Conservation (phyloP, 2,888 invertebrate genomes). For the Meganola albula region DNA sequence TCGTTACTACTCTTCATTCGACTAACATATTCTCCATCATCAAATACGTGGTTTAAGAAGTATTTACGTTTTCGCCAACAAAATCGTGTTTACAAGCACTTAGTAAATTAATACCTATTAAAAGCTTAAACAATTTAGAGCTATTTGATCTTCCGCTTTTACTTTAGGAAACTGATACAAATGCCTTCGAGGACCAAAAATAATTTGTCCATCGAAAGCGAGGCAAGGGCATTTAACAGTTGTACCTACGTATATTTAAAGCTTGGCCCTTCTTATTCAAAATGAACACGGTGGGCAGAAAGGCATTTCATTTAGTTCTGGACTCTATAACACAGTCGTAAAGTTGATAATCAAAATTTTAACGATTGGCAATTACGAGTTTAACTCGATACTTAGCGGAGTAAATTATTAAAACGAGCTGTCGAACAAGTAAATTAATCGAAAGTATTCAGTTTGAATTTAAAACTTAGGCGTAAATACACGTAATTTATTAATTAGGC, state of each 20-base stretch:
- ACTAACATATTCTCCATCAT: constrained; percentile 30
- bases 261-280: constrained; percentile 35
- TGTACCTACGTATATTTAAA: constrained; percentile 53
- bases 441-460: constrained; percentile 60
- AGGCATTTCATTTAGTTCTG: constrained; percentile 18
- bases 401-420: constrained; percentile 61
- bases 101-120: constrained; percentile 39
- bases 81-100: too few species aligned
- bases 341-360: constrained; percentile 32
- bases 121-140: constrained; percentile 36
- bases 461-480: constrained; percentile 36
- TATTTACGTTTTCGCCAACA: too few species aligned
- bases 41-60: too few species aligned
- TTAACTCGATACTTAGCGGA: constrained; percentile 35
- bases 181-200: constrained; percentile 39
- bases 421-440: constrained; percentile 62
- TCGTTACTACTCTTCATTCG: constrained; percentile 62
- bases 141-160: constrained; percentile 28
- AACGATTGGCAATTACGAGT: constrained; percentile 28
- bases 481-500: constrained; percentile 41
- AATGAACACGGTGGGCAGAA: constrained; percentile 29
- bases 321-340: constrained; percentile 31
- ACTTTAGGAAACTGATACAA: constrained; percentile 36
- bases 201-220: constrained; percentile 53
- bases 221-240: constrained; percentile 51